Base-by-base conservation (phyloP, 2,888 invertebrate species). In the Plemyria rubiginata region DNA sequence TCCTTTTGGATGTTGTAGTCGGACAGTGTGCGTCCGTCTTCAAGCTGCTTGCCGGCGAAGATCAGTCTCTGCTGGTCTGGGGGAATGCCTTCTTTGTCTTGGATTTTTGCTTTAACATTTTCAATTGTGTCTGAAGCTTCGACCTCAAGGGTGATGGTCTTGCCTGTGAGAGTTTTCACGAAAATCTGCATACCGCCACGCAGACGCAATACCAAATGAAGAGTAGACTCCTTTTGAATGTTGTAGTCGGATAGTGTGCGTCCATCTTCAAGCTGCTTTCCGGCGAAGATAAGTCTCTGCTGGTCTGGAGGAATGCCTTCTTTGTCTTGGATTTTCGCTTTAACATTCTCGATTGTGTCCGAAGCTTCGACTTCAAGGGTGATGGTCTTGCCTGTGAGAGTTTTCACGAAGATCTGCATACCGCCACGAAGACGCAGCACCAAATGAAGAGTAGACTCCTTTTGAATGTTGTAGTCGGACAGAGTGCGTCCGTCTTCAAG, bases 381-480 rank as follows among this genome's bases (percentile, higher is more conserved):
- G 40, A 68, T 68, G 4, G 68, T 68, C 8, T 68, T 68, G 43
- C 68, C 68, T 2, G 68, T 68, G 36, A 68, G 6, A 0, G 68
- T 68, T 41, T 68, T 68, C 0, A 68, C 68, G 16, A 68, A 68
- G 12, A 68, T 68, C 41, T 68, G 68, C 68, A 68, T 68, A 58
- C 68, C 68, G 51, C 68, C 68, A 5, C 68, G 64, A 16, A 68
- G 66, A 64, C 68, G 67, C 0, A 69, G 46, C 0, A 69, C 69
- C 8, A 70, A 56, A 12, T 70, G 70, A 22, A 70, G 62, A 3
- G 70, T 70, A 0, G 70, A 70, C 40, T 70, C 70, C 13, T 70
- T 70, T 38, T 70, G 70, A 1, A 70, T 70, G 16, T 70, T 70
- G 54, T 70, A 70, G 62, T 70, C 70, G 0, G 70, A 70, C 0